Conservation (phyloP, 2,888 invertebrate genomes). For the Tryphoninae sp. region DNA sequence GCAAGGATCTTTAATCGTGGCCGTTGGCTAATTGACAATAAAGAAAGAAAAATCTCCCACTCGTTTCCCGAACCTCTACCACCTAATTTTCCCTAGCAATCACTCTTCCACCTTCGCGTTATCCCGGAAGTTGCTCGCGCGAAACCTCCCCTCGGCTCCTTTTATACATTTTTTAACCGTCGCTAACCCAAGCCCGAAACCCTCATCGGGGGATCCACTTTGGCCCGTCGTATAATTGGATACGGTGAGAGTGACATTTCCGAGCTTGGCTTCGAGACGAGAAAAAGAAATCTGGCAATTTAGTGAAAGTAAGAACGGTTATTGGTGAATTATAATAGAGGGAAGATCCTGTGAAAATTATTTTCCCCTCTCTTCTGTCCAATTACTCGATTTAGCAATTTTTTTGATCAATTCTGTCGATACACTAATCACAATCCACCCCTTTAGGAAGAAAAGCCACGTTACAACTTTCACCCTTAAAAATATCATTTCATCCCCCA, state of each 20-base stretch:
- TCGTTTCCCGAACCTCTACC: not conserved
- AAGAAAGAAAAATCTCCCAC: conserved; percentile 3
- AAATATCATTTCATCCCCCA: not conserved
- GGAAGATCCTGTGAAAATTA: not conserved
- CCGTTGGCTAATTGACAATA: conserved; percentile 34
- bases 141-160: not conserved
- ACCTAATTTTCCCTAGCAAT: conserved; percentile 30
- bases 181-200: conserved; percentile 4
- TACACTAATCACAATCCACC: too few relatives aligned
- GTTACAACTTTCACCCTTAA: too few relatives aligned
- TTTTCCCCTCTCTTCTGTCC: not conserved
- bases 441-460: too few relatives aligned
- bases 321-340: conserved; percentile 16
- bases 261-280: conserved; percentile 9
- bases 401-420: too few relatives aligned
- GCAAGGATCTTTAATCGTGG: conserved; percentile 7
- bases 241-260: conserved; percentile 21
- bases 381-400: too few relatives aligned
- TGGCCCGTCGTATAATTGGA: conserved; percentile 26
- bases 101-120: conserved; percentile 39
- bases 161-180: conserved; percentile 18
- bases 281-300: conserved; percentile 29
- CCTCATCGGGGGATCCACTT: conserved; percentile 1
- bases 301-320: not conserved
- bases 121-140: conserved; percentile 13